Percentiles rank a stretch among this genome's conserved stretches.
Conservation (phyloP, 1,140 invertebrate genomes). For the Oncopodura yosiiana region DNA sequence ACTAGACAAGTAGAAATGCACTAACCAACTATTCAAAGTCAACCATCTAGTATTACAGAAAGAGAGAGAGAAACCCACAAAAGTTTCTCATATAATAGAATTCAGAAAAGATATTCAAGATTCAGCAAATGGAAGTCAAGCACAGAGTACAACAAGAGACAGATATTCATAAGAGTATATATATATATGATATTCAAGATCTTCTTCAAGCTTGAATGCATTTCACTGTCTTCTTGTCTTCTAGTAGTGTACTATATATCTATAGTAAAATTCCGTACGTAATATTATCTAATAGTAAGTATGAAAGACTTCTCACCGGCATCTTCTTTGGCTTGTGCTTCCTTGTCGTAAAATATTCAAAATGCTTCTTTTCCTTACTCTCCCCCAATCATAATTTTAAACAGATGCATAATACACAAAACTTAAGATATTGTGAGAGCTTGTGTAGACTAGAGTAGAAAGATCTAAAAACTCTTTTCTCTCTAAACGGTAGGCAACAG, state of each 20-base stretch:
- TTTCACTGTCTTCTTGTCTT: no score
- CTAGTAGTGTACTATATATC: no score
- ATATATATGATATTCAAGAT: no score
- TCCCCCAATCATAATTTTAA: slow-evolving; percentile 29
- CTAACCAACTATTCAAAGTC: background rate
- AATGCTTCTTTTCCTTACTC: slow-evolving; percentile 13
- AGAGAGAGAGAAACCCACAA: slow-evolving; percentile 9
- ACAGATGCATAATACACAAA: slow-evolving; percentile 22
- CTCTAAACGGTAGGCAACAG: no score
- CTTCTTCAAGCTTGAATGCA: slow-evolving; percentile 18
- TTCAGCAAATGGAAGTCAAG: slow-evolving; percentile 12
- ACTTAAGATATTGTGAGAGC: background rate
- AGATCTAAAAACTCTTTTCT: no score
- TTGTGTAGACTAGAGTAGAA: background rate
- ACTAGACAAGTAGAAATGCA: background rate
- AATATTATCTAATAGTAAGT: no score
- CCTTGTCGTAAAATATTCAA: slow-evolving; percentile 32
- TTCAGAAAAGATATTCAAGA: slow-evolving; percentile 24
- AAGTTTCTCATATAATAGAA: slow-evolving; percentile 23
- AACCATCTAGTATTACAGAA: background rate
- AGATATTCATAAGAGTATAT: no score
- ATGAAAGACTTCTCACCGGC: no score
- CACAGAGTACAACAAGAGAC: no score
- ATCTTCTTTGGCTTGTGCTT: no score
- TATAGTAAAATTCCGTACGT: no score